Evolutionary conservation across 2,888 invertebrate genomes (phyloP), one percentile per base, ranked within the genome.

Genomic region (Conops quadrifasciatus): DNA sequence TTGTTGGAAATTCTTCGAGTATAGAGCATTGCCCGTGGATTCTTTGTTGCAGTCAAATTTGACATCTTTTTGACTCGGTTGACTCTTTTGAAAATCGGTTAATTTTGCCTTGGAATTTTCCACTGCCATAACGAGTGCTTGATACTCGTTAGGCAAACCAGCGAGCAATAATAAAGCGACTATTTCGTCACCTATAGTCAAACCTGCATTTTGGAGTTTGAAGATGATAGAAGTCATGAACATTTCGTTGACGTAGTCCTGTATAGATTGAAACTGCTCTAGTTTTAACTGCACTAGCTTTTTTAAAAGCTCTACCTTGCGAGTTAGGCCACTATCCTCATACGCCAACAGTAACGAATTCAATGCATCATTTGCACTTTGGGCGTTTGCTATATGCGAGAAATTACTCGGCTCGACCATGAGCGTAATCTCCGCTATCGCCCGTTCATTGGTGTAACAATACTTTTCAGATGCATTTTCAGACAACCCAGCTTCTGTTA

Each of bases 281-380:
- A 76, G 67, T 62, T 72, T 70, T 0, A 72, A 65, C 51, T 72
- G 70, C 15, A 73, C 72, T 2, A 77, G 56, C 24, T 72, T 66
- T 24, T 72, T 72, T 13, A 76, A 68, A 28, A 77, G 53, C 51
- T 72, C 72, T 3, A 76, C 70, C 58, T 72, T 74, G 21, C 73
- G 45, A 4, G 72, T 71, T 2, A 76, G n/a, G 13, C 76, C 75
- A 13, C 51, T 67, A 51, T 75, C 76, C n/a, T 75, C 75, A 62
- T 73, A 78, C 0, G 73, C 75, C 1, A 49, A 43, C 47, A 70
- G 21, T 16, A 79, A 67, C 11, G 66, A 69, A 1, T 77, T 58
- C 78, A 76, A 79, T 4, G 70, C 76, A 51, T 72, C 72, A 49
- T 77, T 75, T 19, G 77, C 75, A 5, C 71, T 73, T 53, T 53